Evolutionary conservation across 2,113 vertebrate species (phyloP).

Genomic region (Daphoenositta chrysoptera): DNA sequence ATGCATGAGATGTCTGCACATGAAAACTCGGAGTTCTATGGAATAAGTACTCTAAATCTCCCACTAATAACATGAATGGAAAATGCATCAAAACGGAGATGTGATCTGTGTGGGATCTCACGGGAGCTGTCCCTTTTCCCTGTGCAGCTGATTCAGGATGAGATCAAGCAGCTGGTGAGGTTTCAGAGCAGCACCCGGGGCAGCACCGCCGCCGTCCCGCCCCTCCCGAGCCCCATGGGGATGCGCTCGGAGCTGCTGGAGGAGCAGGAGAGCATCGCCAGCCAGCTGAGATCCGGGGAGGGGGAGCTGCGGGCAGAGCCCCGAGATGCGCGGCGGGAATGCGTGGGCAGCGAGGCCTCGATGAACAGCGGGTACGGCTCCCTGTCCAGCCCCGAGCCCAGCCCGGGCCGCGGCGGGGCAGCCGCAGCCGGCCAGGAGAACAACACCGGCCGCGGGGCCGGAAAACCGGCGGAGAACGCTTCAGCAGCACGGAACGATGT

Average conservation of each 20-base stretch:
- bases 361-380: constrained; percentile 88
- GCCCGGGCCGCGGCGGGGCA: no score
- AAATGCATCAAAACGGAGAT: not conserved
- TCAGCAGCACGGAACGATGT: not conserved
- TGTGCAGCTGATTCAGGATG: constrained; percentile 89
- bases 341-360: constrained; percentile 61
- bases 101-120: not conserved
- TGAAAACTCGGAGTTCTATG: not conserved
- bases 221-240: constrained; percentile 61
- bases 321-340: constrained; percentile 14
- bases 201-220: not conserved
- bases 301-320: constrained; percentile 31
- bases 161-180: constrained; percentile 88
- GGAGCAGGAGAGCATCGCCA: constrained; percentile 59
- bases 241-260: constrained; percentile 59
- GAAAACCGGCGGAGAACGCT: not conserved
- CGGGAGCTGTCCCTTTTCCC: not conserved
- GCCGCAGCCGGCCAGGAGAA: no score
- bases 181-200: constrained; percentile 70
- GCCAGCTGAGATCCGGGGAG: constrained; percentile 45
- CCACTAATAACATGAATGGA: not conserved
- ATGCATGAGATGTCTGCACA: constrained; percentile 34
- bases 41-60: not conserved
- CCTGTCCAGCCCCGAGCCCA: constrained; percentile 71
- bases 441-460: no score